Evolutionary conservation across 2,113 vertebrate genomes (phyloP), one percentile per base, ranked within the genome.

Genomic region (Anguilla japonica): DNA sequence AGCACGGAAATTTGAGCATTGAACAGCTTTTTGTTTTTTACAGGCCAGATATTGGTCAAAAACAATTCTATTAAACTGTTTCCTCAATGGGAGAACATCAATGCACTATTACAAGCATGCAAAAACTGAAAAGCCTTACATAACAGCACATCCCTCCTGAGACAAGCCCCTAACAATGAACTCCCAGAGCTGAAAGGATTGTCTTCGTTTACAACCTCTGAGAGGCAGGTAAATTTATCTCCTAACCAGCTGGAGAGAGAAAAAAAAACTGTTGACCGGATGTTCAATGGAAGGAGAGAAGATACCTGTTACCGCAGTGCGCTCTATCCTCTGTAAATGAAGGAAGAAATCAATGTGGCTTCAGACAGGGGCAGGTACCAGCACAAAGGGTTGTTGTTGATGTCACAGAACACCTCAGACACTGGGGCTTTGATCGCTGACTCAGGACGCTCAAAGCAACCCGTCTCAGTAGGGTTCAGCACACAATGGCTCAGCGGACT

Each of bases 331-430:
- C 29, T 41, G 79, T 41, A 39, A 80, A 41, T 41, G 16, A 2
- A 5, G 34, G 41, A 41, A 14, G 9, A 5, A 80, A 80, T 80
- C 79, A 18, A 41, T 40, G 79, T 15, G 41, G 26, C 41, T 41
- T 80, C 79, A 18, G 20, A 40, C 22, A 39, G 2, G 7, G n/a
- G 26, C n/a, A n/a, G 34, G 71, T 9, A 13, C 79, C 39, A 6
- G 41, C 79, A 80, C 79, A 80, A 80, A 80, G 40, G 79, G 79
- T 80, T 41, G 34, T 80, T 80, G 79, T 80, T 41, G 39, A 29
- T 22, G 41, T 80, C 79, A 80, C 9, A 41, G 79, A 80, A 39
- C 39, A 80, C 39, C 41, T 80, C 41, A 22, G 79, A 41, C 40
- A 41, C n/a, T 39, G 15, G 79, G 39, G 39, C 40, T 80, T 40